Evolutionary conservation across 2,888 invertebrate genomes (phyloP).

Genomic region (Prionchulus punctatus): DNA sequence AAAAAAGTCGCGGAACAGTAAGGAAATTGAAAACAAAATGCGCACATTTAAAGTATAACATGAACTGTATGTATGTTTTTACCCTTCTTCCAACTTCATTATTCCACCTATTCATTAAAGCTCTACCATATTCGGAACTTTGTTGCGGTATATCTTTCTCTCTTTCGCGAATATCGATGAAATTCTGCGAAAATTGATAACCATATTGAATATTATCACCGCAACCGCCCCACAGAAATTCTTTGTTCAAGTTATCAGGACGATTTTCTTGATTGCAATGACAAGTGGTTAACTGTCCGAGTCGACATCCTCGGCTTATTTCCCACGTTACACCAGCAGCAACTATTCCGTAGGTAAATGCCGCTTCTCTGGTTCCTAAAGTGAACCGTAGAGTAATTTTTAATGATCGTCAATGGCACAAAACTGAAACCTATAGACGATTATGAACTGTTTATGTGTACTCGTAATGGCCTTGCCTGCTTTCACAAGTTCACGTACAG

Average conservation of each 20-base stretch:
- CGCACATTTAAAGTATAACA: too few species aligned
- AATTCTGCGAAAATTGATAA: slow-evolving; percentile 83
- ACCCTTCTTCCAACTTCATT: slow-evolving; percentile 94
- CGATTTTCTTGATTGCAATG: slow-evolving; percentile 67
- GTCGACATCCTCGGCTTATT: slow-evolving; percentile 72
- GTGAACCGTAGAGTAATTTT: not conserved
- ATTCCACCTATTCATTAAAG: slow-evolving; percentile 90
- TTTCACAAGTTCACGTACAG: too few species aligned
- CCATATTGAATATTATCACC: slow-evolving; percentile 92
- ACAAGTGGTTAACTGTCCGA: slow-evolving; percentile 72
- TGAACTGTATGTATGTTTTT: too few species aligned
- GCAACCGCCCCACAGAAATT: slow-evolving; percentile 97
- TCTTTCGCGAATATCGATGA: slow-evolving; percentile 73
- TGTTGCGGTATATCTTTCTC: slow-evolving; percentile 60
- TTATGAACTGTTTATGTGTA: too few species aligned
- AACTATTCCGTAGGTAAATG: slow-evolving; percentile 44
- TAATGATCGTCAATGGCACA: not conserved
- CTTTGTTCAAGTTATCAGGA: slow-evolving; percentile 63
- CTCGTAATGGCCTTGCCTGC: not conserved
- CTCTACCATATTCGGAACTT: slow-evolving; percentile 57
- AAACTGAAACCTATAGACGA: not conserved
- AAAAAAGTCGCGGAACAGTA: too few species aligned
- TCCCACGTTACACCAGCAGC: slow-evolving; percentile 59
- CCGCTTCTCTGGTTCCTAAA: slow-evolving; percentile 43
- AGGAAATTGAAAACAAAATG: too few species aligned